Conservation (phyloP, 1,140 invertebrate species). For the Bradysia coprophila region DNA sequence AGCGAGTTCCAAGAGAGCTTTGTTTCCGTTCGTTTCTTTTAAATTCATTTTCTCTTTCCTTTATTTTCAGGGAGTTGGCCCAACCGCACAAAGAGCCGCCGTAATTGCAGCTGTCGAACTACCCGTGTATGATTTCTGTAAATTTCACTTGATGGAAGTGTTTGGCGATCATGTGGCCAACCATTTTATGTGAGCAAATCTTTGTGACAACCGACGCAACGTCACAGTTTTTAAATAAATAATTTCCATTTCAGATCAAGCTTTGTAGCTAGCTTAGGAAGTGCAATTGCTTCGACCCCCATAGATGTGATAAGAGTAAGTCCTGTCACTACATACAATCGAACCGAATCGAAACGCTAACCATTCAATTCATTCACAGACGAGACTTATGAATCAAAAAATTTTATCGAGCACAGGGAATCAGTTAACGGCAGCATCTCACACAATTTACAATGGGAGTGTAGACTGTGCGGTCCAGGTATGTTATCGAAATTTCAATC, state of each 20-base stretch:
- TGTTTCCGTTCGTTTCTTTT: too few species aligned
- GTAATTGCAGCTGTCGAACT: conserved; percentile 85
- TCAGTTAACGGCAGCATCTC: conserved; percentile 23
- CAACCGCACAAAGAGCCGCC: conserved; percentile 80
- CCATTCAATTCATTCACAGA: conserved; percentile 36
- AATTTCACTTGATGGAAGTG: conserved; percentile 49
- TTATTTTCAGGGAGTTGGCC: conserved; percentile 56
- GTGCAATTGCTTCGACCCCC: conserved; percentile 83
- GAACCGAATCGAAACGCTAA: conserved; percentile 2
- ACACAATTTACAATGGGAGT: conserved; percentile 60
- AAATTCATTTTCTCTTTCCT: background rate
- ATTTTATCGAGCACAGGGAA: conserved; percentile 21
- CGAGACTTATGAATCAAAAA: conserved; percentile 79
- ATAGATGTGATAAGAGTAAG: conserved; percentile 87
- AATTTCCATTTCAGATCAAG: conserved; percentile 47
- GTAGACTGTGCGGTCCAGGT: conserved; percentile 78
- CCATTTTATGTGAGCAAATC: conserved; percentile 62
- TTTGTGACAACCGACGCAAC: background rate
- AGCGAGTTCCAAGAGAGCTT: too few species aligned
- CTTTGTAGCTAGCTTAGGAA: conserved; percentile 79
- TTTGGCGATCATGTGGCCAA: conserved; percentile 66
- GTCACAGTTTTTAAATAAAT: background rate
- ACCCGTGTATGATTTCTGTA: conserved; percentile 83
- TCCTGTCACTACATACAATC: conserved; percentile 10
- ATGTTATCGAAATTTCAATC: conserved; percentile 10